These are phyloP conservation scores for Acanthacorydalis orientalis DNA, from an alignment of 2,888 invertebrate genomes.

Conservation along the genomic window DNA sequence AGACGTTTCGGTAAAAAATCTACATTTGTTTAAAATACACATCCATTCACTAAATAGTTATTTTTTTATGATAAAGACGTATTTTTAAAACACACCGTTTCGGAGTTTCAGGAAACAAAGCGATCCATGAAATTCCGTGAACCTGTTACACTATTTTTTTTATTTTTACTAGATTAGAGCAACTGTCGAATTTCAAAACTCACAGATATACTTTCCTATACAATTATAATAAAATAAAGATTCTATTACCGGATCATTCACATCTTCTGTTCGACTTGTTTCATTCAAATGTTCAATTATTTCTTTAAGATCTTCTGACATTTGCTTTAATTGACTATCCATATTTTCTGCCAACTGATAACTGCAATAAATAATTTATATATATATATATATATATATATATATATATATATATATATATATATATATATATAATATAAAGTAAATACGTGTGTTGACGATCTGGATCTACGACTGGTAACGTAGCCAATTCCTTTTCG, in stretches of 20 bases:
- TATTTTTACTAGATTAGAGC: background rate
- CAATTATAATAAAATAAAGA: slow-evolving; percentile 4
- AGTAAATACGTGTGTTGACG: slow-evolving; percentile 64
- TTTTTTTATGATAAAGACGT: too few species aligned
- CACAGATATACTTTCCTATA: background rate
- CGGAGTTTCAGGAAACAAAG: background rate
- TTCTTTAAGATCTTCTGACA: slow-evolving; percentile 90
- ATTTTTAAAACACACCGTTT: background rate
- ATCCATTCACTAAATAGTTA: background rate
- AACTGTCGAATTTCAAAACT: too few species aligned
- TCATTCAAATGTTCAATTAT: slow-evolving; percentile 89
- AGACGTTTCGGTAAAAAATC: background rate
- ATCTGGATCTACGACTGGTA: slow-evolving; percentile 66
- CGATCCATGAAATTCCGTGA: too few species aligned
- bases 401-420: background rate
- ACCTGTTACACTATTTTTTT: background rate
- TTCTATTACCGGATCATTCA: slow-evolving; percentile 59
- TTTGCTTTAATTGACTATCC: slow-evolving; percentile 81
- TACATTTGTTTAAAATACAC: background rate
- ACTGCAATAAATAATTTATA: slow-evolving; percentile 22
- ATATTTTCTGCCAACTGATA: slow-evolving; percentile 79
- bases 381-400: too few species aligned
- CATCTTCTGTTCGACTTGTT: slow-evolving; percentile 65
- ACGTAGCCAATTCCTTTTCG: slow-evolving; percentile 58
- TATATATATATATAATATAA: slow-evolving; percentile 1